Base-by-base conservation (phyloP, 2,888 invertebrate genomes). In the Scrobipalpa costella region DNA sequence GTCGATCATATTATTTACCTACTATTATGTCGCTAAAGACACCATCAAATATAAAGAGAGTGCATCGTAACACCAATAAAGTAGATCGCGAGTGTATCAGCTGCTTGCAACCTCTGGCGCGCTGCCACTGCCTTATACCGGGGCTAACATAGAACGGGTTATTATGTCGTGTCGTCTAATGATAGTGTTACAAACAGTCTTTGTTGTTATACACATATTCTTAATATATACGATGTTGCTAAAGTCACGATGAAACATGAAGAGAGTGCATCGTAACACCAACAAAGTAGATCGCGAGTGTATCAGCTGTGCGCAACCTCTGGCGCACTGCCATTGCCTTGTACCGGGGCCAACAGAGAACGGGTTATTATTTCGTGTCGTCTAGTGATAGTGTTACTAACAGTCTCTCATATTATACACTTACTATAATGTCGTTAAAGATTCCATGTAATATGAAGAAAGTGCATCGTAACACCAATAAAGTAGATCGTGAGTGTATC, bases 301-400 rank as follows among this genome's bases (percentile, higher is more conserved):
- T 34, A 55, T 55, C 33, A 55, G 55, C 27, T 55, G 55, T 33
- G n/a, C n/a, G 33, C 13, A 34, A 55, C 55, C 55, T 55, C 19
- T 55, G 55, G 55, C 55, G 55, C 21, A 33, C n/a, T 55, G 55
- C 55, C 55, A 55, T 13, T 33, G 55, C 55, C 55, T 55, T 55
- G 55, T 55, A 55, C 33, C 55, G 13, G 55, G 55, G 55, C n/a
- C 55, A 55, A 15, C 55, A n/a, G n/a, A n/a, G n/a, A n/a, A 7
- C n/a, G 13, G n/a, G 33, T 55, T 55, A 55, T 33, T 27, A 55
- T 33, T 11, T 55, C 21, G 27, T 13, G 55, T 11, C 55, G 55
- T 2, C 33, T 55, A 55, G 33, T 55, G 27, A 33, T 55, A 55
- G n/a, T 52, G 52, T 52, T 52, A 9, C 21, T 7, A 8, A n/a